Evolutionary conservation across 2,113 vertebrate species (phyloP), one percentile per base, ranked within the genome.

Genomic region (Desmodus rotundus): DNA sequence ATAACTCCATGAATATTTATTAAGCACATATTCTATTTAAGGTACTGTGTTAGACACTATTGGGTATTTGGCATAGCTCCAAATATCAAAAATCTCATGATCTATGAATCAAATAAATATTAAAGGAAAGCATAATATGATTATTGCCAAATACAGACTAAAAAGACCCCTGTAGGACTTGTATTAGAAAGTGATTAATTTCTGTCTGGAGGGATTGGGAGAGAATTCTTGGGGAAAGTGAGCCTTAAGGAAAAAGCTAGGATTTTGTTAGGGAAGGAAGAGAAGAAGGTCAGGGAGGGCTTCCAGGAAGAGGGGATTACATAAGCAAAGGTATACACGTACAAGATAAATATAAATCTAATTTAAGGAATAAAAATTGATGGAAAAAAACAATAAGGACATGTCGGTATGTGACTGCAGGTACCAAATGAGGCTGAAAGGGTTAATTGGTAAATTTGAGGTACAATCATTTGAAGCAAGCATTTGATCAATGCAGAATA

Each of bases 341-440:
- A 3, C 17, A 58, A 3, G 17, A 52, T 76, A 94, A 93, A 73
- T 86, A 88, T n/a, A 81, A 91, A 73, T 86, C 95, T 76, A 77
- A 41, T 38, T 70, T 24, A 65, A 50, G 36, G 26, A 86, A 54
- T n/a, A 70, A 41, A 41, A 61, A 68, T 43, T 77, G 67, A 82
- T 85, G 24, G 24, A 38, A 82, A 88, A 82, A 26, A 11, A 43
- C 87, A 45, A 76, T 85, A 63, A 83, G 54, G 36, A 19, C 41
- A 12, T 78, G 13, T 80, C 38, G 26, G 22, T 50, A 17, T 56
- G 28, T 82, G 17, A 38, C 13, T 56, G n/a, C 7, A 45, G 36
- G 12, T 56, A 87, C 56, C 85, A 94, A 92, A 91, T 19, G 52
- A 88, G 36, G 2, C 91, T 92, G 52, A n/a, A 96, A 94, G 94